Evolutionary conservation across 2,797 vertebrate species (phyloP), one percentile per base, ranked within the genome.

Genomic region (Nyctalus aviator): DNA sequence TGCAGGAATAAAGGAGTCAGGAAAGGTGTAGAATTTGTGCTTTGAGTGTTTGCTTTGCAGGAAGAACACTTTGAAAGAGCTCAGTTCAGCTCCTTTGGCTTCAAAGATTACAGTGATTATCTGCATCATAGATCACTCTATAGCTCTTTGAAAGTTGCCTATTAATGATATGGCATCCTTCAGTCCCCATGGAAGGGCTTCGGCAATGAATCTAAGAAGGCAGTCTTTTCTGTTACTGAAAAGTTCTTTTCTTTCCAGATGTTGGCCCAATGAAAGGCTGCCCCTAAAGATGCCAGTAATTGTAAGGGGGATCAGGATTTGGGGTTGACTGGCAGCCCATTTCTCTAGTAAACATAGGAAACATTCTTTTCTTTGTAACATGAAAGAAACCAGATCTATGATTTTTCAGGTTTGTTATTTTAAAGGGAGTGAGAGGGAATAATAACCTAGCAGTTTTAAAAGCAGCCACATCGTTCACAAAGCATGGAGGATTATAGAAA

Each of bases 321-420:
- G 46, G 57, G 35, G 18, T 75, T 44, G 6, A 13, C 25, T 64
- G 53, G n/a, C 25, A 55, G 35, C 48, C 77, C 32, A 12, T 57
- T 84, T 91, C 44, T 84, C 68, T 27, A 78, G 13, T 30, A 9
- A 68, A 27, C 57, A 2, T 55, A 64, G 32, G 13, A 87, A 68
- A 84, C 35, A 44, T 4, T 14, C 3, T 69, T 78, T 68, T 66
- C 78, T 91, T 83, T 48, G 20, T 79, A 55, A 57, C 27, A 15
- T 68, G 44, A 84, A 57, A 82, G 35, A 73, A 71, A 18, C 15
- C 46, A 25, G 57, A 66, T 77, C 11, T 5, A 1, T 27, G 13
- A 77, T 44, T 66, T 25, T 84, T 84, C 59, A n/a, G 41, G n/a
- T 53, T 69, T 82, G n/a, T 79, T 84, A 0, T 83, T 85, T 93